Percentiles rank a stretch among this genome's conserved stretches.
Conservation (phyloP, 2,113 vertebrate species). For the Rutilus rutilus region DNA sequence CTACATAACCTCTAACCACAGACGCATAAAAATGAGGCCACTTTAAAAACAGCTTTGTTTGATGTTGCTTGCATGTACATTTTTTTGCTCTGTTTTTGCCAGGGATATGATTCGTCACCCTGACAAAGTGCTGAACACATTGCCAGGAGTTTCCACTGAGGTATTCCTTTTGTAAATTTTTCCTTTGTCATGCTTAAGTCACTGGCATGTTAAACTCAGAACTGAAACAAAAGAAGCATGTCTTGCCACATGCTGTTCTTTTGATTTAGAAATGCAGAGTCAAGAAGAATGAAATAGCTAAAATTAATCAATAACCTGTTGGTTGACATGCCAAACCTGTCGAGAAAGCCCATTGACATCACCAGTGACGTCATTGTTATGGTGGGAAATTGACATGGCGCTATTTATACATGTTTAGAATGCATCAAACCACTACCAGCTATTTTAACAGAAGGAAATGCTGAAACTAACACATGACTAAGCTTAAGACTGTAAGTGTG, state of each 20-base stretch:
- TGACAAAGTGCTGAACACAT: neutral
- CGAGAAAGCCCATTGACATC: slow-evolving; percentile 14
- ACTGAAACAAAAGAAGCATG: neutral
- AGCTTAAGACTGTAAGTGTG: neutral
- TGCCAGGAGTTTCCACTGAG: neutral
- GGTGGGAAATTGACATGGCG: neutral
- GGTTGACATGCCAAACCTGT: slow-evolving; percentile 7
- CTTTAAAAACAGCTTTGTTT: neutral
- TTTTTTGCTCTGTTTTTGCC: neutral
- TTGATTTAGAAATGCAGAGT: neutral
- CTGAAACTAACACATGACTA: neutral
- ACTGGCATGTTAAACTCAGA: neutral
- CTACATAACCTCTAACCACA: neutral
- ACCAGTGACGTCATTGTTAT: neutral
- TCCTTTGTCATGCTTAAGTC: neutral
- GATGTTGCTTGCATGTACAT: neutral
- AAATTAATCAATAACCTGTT: slow-evolving; percentile 32
- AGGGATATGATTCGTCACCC: neutral
- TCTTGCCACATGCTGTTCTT: slow-evolving; percentile 7
- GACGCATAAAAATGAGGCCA: neutral
- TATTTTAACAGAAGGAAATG: neutral
- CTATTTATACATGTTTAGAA: neutral
- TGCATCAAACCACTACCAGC: neutral
- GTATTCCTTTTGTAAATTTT: neutral
- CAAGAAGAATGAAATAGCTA: neutral